These are phyloP conservation scores for Venustaconcha ellipsiformis DNA, from an alignment of 1,140 invertebrate species.

Conservation along the genomic window DNA sequence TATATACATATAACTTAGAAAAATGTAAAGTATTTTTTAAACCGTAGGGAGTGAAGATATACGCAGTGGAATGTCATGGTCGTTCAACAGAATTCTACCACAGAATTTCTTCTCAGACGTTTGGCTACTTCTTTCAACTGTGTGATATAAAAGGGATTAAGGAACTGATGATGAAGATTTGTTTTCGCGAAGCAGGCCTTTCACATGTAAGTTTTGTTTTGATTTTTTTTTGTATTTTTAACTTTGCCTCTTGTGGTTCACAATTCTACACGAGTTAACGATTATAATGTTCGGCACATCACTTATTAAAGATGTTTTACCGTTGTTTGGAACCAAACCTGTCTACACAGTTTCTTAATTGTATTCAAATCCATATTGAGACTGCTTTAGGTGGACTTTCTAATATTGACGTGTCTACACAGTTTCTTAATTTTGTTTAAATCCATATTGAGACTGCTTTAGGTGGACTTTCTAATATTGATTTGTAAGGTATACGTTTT, in stretches of 20 bases:
- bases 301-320: background rate
- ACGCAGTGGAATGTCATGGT: slow-evolving; percentile 32
- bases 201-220: slow-evolving; percentile 7
- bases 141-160: slow-evolving; percentile 41
- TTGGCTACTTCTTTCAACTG: slow-evolving; percentile 40
- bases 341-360: background rate
- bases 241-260: background rate
- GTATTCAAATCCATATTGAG: background rate
- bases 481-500: too few species aligned
- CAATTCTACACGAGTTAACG: background rate
- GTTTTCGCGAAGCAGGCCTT: slow-evolving; percentile 39
- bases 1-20: background rate
- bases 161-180: slow-evolving; percentile 48
- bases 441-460: background rate
- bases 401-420: background rate
- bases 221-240: background rate
- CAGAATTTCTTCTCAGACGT: slow-evolving; percentile 27
- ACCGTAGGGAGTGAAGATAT: slow-evolving; percentile 37
- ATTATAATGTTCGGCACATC: background rate
- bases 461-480: too few species aligned
- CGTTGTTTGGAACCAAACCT: background rate
- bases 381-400: background rate
- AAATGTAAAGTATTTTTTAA: background rate
- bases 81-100: slow-evolving; percentile 30
- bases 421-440: background rate